A percentile compares a stretch with the other conserved stretches of the same genome.
Evolutionary conservation across 2,888 invertebrate genomes (phyloP).

Genomic region (Liposcelis brunnea): DNA sequence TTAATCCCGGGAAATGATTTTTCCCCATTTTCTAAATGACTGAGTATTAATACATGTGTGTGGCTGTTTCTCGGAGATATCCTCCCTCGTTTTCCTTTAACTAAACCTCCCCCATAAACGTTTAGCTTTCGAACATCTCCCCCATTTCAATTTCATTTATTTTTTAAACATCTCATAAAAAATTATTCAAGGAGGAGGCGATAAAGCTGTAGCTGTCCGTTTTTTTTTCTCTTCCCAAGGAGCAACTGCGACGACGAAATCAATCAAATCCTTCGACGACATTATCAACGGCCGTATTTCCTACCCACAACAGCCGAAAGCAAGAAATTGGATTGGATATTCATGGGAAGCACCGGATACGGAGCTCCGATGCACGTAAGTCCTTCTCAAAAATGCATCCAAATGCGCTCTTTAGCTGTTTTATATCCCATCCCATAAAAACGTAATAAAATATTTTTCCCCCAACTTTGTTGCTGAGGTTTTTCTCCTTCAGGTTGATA

Average conservation of each 20-base stretch:
- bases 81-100: too few species aligned
- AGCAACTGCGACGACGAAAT: conserved; percentile 83
- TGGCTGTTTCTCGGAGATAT: too few species aligned
- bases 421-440: background rate
- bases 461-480: background rate
- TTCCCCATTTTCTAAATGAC: too few species aligned
- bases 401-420: background rate
- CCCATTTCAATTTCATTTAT: too few species aligned
- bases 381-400: conserved; percentile 14
- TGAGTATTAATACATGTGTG: too few species aligned
- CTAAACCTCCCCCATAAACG: too few species aligned
- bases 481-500: conserved; percentile 54
- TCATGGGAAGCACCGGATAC: conserved; percentile 88
- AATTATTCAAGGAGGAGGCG: too few species aligned
- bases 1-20: too few species aligned
- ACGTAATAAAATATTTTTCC: background rate
- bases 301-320: conserved; percentile 72
- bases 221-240: conserved; percentile 32
- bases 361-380: conserved; percentile 92
- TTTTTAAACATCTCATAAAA: too few species aligned
- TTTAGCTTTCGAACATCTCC: too few species aligned
- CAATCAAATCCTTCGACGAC: conserved; percentile 54
- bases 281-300: conserved; percentile 77
- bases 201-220: too few species aligned
- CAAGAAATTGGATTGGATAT: conserved; percentile 87